Conservation (phyloP, 2,888 invertebrate species). For the Cyclophora punctaria region DNA sequence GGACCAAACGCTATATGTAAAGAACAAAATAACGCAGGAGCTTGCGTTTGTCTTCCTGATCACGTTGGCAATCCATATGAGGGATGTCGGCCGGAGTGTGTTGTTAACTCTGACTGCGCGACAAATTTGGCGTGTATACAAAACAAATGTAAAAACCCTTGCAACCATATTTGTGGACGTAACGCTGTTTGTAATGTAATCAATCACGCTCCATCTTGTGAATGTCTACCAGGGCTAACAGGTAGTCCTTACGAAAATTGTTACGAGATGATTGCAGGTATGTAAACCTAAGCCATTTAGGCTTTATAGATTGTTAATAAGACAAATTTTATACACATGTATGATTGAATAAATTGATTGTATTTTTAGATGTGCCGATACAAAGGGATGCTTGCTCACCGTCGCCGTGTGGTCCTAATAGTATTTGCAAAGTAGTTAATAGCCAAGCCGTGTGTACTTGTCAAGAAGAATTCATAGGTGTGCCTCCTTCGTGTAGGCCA, state of each 20-base stretch:
- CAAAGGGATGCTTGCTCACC: slow-evolving; percentile 80
- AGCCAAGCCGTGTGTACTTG: slow-evolving; percentile 83
- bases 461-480: slow-evolving; percentile 78
- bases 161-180: slow-evolving; percentile 82
- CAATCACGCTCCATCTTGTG: slow-evolving; percentile 82
- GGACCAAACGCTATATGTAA: slow-evolving; percentile 83
- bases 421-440: slow-evolving; percentile 82
- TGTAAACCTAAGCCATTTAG: neutral
- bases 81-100: slow-evolving; percentile 85
- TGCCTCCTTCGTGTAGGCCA: slow-evolving; percentile 79
- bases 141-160: slow-evolving; percentile 84
- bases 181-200: slow-evolving; percentile 83
- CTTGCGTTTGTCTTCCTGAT: slow-evolving; percentile 80
- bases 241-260: slow-evolving; percentile 78
- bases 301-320: neutral
- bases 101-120: slow-evolving; percentile 82
- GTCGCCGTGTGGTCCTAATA: slow-evolving; percentile 84
- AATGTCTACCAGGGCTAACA: slow-evolving; percentile 77
- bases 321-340: neutral
- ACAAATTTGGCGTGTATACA: slow-evolving; percentile 82
- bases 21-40: slow-evolving; percentile 79
- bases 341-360: neutral
- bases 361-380: slow-evolving; percentile 42
- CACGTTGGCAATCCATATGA: slow-evolving; percentile 86
- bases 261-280: slow-evolving; percentile 52